Evolutionary conservation across 1,140 invertebrate species (phyloP).

Genomic region (Eciton burchellii): DNA sequence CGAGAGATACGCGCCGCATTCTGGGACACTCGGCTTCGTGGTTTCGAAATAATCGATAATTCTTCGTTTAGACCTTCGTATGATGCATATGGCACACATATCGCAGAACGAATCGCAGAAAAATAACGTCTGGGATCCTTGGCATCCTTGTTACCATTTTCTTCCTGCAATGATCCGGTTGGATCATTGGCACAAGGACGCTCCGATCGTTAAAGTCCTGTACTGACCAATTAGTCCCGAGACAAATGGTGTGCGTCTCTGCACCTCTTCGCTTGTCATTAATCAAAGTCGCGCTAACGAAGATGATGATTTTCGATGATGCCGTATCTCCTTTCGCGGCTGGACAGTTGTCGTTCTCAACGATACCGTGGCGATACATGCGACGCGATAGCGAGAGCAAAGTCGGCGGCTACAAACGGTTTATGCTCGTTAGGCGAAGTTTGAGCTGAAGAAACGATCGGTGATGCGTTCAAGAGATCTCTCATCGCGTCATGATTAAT

Average conservation of each 20-base stretch:
- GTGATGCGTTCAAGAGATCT: constrained; percentile 19
- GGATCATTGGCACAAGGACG: constrained; percentile 77
- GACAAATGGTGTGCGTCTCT: constrained; percentile 41
- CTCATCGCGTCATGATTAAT: constrained; percentile 20
- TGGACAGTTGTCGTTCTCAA: constrained; percentile 32
- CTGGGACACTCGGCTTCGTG: constrained; percentile 26
- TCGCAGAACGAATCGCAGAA: constrained; percentile 24
- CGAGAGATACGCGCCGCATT: constrained; percentile 26
- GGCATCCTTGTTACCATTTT: constrained; percentile 82
- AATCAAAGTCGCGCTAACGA: constrained; percentile 60
- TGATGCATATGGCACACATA: background rate
- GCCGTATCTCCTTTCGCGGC: background rate
- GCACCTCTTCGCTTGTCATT: constrained; percentile 45
- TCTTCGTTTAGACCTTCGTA: constrained; percentile 7
- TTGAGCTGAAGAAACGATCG: constrained; percentile 11
- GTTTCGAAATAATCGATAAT: constrained; percentile 36
- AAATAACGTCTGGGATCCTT: constrained; percentile 70
- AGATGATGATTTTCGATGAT: constrained; percentile 53
- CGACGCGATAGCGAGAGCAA: background rate
- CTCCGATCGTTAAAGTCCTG: constrained; percentile 77
- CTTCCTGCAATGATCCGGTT: constrained; percentile 74
- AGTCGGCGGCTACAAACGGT: constrained; percentile 15
- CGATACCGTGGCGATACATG: background rate
- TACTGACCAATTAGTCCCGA: constrained; percentile 68
- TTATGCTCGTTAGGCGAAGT: constrained; percentile 34